A percentile compares a stretch with the other conserved stretches of the same genome.
Evolutionary conservation across 1,140 invertebrate species (phyloP).

Genomic region (Eciton burchellii): DNA sequence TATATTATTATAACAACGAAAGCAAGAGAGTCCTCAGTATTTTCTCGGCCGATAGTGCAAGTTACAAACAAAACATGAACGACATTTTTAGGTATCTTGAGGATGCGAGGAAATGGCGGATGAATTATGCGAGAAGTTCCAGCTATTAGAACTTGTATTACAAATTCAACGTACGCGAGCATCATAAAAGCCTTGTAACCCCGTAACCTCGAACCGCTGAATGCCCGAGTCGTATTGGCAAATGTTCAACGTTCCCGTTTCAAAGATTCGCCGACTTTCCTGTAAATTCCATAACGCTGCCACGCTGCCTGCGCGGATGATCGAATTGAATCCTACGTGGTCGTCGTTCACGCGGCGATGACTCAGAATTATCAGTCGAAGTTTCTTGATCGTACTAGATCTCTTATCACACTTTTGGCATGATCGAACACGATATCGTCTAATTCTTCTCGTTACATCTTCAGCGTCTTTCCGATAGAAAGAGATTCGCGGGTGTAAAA

Average conservation of each 20-base stretch:
- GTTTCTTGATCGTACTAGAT: not conserved
- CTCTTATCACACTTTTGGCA: not conserved
- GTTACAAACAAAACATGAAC: too few species aligned
- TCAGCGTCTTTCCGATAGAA: not conserved
- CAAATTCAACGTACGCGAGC: slow-evolving; percentile 33
- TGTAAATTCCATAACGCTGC: slow-evolving; percentile 17
- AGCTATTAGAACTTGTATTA: slow-evolving; percentile 11
- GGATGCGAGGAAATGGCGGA: not conserved
- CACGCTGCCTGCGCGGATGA: not conserved
- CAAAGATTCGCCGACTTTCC: slow-evolving; percentile 40
- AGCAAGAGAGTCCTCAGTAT: too few species aligned
- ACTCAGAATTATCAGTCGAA: not conserved
- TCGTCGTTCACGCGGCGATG: slow-evolving; percentile 2
- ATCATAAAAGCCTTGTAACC: slow-evolving; percentile 53
- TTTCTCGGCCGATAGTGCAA: too few species aligned
- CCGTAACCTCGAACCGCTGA: slow-evolving; percentile 55
- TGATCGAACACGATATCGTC: too few species aligned
- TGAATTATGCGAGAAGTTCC: not conserved
- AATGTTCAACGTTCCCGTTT: slow-evolving; percentile 54
- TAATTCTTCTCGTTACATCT: not conserved
- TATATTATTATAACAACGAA: not conserved
- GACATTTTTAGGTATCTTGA: not conserved
- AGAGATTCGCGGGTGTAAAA: not conserved
- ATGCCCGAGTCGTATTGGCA: slow-evolving; percentile 31
- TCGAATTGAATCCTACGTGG: slow-evolving; percentile 28